Conservation (phyloP, 64 coral and sea anemone genomes). For the Porites lutea region DNA sequence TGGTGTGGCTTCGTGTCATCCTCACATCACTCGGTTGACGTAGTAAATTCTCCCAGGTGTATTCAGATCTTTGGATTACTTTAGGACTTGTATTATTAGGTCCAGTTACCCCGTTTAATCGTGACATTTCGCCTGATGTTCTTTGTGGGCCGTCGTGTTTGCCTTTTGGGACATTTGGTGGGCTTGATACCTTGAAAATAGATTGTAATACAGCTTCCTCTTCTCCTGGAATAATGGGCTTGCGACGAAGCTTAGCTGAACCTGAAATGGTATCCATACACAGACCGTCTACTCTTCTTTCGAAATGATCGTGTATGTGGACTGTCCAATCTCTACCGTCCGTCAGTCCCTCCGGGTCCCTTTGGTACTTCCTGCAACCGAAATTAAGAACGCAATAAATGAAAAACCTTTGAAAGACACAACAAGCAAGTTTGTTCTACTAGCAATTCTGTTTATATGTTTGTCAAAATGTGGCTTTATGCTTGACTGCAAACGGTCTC, state of each 20-base stretch:
- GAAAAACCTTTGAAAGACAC: background rate
- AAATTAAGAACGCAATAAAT: background rate
- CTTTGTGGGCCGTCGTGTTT: background rate
- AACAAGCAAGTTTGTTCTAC: too few species aligned
- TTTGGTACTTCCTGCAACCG: background rate
- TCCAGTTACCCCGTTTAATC: too few species aligned
- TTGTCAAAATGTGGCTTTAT: too few species aligned
- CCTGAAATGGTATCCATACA: conserved; percentile 36
- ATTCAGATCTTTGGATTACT: conserved; percentile 26
- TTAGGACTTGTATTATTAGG: background rate
- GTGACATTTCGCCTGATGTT: background rate
- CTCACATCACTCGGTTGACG: background rate
- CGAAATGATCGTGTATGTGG: background rate
- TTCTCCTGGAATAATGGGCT: background rate
- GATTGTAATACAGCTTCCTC: background rate
- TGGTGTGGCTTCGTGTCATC: background rate
- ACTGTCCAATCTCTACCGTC: conserved; percentile 7
- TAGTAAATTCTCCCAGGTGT: conserved; percentile 11
- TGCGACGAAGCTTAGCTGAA: conserved; percentile 10
- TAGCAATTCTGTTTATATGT: too few species aligned
- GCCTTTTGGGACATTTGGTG: background rate
- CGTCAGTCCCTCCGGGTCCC: background rate
- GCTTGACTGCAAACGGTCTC: too few species aligned
- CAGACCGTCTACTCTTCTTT: conserved; percentile 42
- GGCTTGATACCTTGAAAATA: background rate